Evolutionary conservation across 2,113 vertebrate species (phyloP), one percentile per base, ranked within the genome.

Genomic region (Rhinoderma darwinii): DNA sequence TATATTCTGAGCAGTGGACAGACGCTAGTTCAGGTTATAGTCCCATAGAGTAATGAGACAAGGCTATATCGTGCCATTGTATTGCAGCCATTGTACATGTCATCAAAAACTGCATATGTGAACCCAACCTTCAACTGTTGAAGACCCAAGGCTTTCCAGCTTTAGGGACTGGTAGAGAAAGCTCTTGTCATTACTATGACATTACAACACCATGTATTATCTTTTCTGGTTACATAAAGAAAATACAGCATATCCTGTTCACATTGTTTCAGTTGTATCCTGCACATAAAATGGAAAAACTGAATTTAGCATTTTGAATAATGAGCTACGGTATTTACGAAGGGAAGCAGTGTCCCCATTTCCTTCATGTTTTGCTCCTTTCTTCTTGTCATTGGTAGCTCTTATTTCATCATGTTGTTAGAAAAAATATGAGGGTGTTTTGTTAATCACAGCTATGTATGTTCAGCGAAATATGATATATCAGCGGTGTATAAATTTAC

Each of bases 181-280:
- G 44, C 18, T 51, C 27, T 51, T 30, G 20, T 76, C 27, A 27
- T 50, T 76, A 76, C 43, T 27, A 27, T 25, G 73, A 5, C 41
- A 66, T 44, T 25, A 30, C 32, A 25, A 44, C 2, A 3, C 37
- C 15, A 20, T 59, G 25, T 41, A 3, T 15, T 63, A 25, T 63
- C 35, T 44, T 39, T 82, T 30, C 39, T 44, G 7, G 56, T 82
- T 82, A 82, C 54, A 82, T 30, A 63, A 61, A 66, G 56, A 18
- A 63, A 82, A 32, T 72, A 72, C 14, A 11, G 37, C 20, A 82
- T 66, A 66, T 82, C 79, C 79, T 82, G 79, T 66, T 82, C 59
- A 56, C 84, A 80, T 72, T 86, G 77, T 56, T 43, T 47, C 25
- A 50, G 61, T 56, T n/a, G n/a, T n/a, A n/a, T 86, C 84, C 84